Evolutionary conservation across 2,888 invertebrate species (phyloP).

Genomic region (Aphelenchoides bicaudatus): DNA sequence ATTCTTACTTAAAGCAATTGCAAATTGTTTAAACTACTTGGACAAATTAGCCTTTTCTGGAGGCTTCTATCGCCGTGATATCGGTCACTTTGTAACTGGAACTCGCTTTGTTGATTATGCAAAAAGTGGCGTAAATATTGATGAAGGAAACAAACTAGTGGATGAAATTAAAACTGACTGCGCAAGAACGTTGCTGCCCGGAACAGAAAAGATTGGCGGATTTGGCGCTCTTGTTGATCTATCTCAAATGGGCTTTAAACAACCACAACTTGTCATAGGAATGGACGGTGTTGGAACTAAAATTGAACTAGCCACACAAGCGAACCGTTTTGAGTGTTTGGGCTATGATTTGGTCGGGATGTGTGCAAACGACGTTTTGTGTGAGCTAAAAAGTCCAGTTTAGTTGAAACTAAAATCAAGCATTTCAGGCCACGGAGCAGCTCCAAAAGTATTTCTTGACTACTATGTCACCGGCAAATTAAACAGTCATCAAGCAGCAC

Average conservation of each 20-base stretch:
- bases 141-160: conserved; percentile 82
- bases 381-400: no score
- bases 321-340: conserved; percentile 72
- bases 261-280: conserved; percentile 82
- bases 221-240: conserved; percentile 89
- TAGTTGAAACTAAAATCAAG: no score
- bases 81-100: conserved; percentile 65
- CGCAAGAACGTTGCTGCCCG: conserved; percentile 38
- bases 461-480: conserved; percentile 88
- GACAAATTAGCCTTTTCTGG: conserved; percentile 77
- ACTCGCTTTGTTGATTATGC: conserved; percentile 70
- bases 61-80: conserved; percentile 81
- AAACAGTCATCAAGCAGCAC: conserved; percentile 71
- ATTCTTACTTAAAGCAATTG: conserved; percentile 70
- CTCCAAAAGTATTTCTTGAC: conserved; percentile 91
- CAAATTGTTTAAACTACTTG: conserved; percentile 74
- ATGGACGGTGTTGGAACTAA: conserved; percentile 97
- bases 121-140: conserved; percentile 83
- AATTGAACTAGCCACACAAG: conserved; percentile 67
- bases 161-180: conserved; percentile 75
- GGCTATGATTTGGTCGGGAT: conserved; percentile 94
- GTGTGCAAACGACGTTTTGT: conserved; percentile 93
- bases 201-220: conserved; percentile 68
- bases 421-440: conserved; percentile 89
- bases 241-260: conserved; percentile 69